Percentiles rank a stretch among this genome's conserved stretches.
These are phyloP conservation scores for Itoplectis maculator DNA, from an alignment of 2,888 invertebrate species.

Conservation along the genomic window DNA sequence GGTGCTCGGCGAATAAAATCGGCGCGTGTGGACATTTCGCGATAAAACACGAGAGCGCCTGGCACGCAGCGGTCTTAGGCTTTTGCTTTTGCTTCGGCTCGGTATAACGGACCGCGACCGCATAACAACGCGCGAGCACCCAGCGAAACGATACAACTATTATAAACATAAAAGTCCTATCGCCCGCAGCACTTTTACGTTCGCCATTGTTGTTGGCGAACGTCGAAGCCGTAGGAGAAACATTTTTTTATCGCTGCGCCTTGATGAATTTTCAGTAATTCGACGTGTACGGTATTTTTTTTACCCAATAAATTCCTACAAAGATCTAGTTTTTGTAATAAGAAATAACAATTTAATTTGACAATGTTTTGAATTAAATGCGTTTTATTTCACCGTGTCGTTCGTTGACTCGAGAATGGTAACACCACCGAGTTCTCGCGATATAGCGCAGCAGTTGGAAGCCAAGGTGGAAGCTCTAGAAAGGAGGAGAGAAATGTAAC, in stretches of 20 bases:
- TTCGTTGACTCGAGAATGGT: constrained; percentile 68
- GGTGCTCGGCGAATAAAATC: constrained; percentile 49
- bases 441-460: constrained; percentile 9
- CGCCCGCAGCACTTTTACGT: constrained; percentile 65
- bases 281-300: not conserved
- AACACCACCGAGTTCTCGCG: constrained; percentile 66
- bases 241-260: constrained; percentile 76
- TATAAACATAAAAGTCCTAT: constrained; percentile 68
- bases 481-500: constrained; percentile 59
- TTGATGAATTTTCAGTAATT: constrained; percentile 71
- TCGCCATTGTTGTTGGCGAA: constrained; percentile 37
- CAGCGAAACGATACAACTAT: constrained; percentile 59
- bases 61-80: not conserved
- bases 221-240: constrained; percentile 44
- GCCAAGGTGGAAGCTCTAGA: constrained; percentile 37
- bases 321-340: too few relatives aligned
- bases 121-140: not conserved
- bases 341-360: too few relatives aligned
- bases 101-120: constrained; percentile 4
- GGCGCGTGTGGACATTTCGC: constrained; percentile 58
- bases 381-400: not conserved
- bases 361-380: not conserved
- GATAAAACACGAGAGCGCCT: constrained; percentile 50
- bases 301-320: too few relatives aligned
- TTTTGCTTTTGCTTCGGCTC: constrained; percentile 7